A percentile compares a stretch with the other conserved stretches of the same genome.
These are phyloP conservation scores for Semibalanus balanoides DNA, from an alignment of 1,140 invertebrate genomes.

Conservation along the genomic window DNA sequence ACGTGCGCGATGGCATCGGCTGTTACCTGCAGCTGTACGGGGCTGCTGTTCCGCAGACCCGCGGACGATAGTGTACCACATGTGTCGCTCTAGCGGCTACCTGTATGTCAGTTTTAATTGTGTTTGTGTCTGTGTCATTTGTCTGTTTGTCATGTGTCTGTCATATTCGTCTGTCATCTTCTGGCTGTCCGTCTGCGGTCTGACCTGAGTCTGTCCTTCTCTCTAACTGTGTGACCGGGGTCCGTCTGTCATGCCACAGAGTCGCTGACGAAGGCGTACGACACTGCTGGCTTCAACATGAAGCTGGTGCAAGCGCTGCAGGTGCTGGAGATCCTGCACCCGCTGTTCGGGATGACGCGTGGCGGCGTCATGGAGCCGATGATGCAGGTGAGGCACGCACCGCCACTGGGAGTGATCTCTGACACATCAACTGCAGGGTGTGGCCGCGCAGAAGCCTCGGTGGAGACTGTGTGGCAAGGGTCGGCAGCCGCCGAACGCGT, in stretches of 20 bases:
- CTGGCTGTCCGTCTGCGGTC: too few species aligned
- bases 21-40: too few species aligned
- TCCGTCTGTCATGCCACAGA: conserved; percentile 29
- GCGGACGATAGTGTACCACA: too few species aligned
- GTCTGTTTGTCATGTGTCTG: background rate
- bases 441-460: too few species aligned
- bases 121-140: too few species aligned
- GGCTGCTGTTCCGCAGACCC: too few species aligned
- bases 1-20: too few species aligned
- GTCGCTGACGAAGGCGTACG: conserved; percentile 56
- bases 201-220: background rate
- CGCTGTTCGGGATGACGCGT: conserved; percentile 72
- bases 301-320: conserved; percentile 64
- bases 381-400: conserved; percentile 41
- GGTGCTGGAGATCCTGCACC: conserved; percentile 76
- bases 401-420: background rate
- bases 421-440: background rate
- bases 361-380: conserved; percentile 39
- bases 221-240: background rate
- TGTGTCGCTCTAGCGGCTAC: too few species aligned
- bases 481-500: too few species aligned
- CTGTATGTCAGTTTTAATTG: too few species aligned
- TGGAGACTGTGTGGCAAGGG: too few species aligned
- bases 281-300: conserved; percentile 57
- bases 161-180: background rate